A percentile compares a stretch with the other conserved stretches of the same genome.
Conservation (phyloP, 2,113 vertebrate genomes). For the Alouatta palliata region DNA sequence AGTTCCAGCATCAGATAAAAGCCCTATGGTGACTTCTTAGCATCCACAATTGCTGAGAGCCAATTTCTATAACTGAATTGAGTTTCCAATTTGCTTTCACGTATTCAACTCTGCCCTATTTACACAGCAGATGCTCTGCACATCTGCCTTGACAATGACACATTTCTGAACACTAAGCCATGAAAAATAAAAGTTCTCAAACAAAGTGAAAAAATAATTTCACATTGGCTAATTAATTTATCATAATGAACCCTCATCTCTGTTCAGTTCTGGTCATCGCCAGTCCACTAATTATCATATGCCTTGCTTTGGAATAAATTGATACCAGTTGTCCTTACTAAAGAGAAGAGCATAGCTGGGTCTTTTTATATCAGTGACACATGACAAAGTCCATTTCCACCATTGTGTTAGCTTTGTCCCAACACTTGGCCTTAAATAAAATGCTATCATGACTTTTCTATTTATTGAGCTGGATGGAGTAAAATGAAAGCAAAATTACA, state of each 20-base stretch:
- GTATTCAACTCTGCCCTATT: background rate
- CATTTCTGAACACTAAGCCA: background rate
- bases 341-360: background rate
- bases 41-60: no score
- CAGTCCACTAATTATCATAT: background rate
- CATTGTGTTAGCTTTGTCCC: background rate
- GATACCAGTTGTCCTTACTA: background rate
- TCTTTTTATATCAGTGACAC: background rate
- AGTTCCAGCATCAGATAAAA: background rate
- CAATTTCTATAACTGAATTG: background rate
- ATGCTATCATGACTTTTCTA: background rate
- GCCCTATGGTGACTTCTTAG: background rate
- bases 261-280: background rate
- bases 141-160: background rate
- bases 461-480: background rate
- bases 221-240: background rate
- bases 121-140: background rate
- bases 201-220: background rate
- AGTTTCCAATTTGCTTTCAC: background rate
- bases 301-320: background rate
- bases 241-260: background rate
- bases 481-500: conserved; percentile 39
- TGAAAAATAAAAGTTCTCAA: background rate
- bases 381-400: background rate
- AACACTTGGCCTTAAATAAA: background rate